Evolutionary conservation across 2,888 invertebrate species (phyloP), one percentile per base, ranked within the genome.

Genomic region (Parelbella ahira): DNA sequence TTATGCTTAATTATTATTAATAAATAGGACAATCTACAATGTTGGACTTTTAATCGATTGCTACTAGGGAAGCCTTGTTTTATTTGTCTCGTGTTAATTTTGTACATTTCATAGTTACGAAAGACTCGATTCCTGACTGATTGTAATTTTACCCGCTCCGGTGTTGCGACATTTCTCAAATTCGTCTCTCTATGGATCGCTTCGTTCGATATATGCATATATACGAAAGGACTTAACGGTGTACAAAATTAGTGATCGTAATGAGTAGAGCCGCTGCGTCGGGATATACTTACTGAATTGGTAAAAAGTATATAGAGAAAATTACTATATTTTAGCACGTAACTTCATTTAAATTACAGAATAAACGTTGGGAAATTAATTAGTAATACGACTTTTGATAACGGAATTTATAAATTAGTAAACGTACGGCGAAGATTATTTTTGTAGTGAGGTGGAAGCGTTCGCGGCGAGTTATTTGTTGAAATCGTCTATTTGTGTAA

Each of bases 11-110:
- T n/a, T n/a, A 62, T 15, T 66, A 63, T 63, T 58, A 59, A 70
- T 66, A 60, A 63, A 58, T 74, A 77, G 68, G 63, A 67, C 62
- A 70, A 71, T 63, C 60, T 64, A 66, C 65, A 53, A 66, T 60
- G 68, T 72, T 74, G 64, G 63, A 68, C 49, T 67, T 68, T 66
- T 60, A 59, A 63, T 54, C 58, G 56, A 50, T 63, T 59, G 63
- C 44, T 53, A 50, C 41, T 59, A 57, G 50, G n/a, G n/a, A n/a
- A n/a, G n/a, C n/a, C n/a, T n/a, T n/a, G n/a, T n/a, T n/a, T n/a
- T n/a, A n/a, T n/a, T n/a, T n/a, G 23, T 45, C 36, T 44, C 28
- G 18, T 30, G 7, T 34, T 30, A 19, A 24, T 37, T 36, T 25
- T n/a, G n/a, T 33, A 20, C 19, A 20, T 25, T 19, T 33, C 21